Percentiles rank a stretch among this genome's conserved stretches.
Conservation (phyloP, 2,113 vertebrate species). For the Hystrix cristata region DNA sequence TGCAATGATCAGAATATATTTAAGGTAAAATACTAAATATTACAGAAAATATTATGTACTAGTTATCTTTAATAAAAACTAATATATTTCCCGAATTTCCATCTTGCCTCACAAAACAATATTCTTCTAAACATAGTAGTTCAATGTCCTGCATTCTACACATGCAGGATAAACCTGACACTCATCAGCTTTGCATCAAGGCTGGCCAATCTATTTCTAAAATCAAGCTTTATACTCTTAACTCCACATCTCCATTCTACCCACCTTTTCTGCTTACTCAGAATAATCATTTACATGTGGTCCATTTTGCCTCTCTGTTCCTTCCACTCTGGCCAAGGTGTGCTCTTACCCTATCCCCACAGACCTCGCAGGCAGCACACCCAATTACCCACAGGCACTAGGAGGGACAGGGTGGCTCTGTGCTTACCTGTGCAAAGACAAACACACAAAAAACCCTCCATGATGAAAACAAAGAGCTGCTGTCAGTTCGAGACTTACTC, state of each 20-base stretch:
- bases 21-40: conserved; percentile 9
- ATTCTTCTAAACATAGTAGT: conserved; percentile 24
- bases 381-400: not conserved
- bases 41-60: not conserved
- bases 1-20: conserved; percentile 6
- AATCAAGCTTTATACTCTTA: conserved; percentile 1
- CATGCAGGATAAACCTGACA: not conserved
- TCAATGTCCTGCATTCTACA: not conserved
- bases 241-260: not conserved
- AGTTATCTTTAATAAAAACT: conserved; percentile 59
- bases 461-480: not conserved
- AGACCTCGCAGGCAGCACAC: not conserved
- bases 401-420: not conserved
- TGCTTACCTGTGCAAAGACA: not conserved
- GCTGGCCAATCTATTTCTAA: not conserved
- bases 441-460: not conserved
- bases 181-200: not conserved
- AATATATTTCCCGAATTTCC: conserved; percentile 1
- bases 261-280: not conserved
- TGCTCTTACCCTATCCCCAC: not conserved
- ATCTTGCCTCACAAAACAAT: conserved; percentile 47
- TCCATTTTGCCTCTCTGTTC: not conserved
- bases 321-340: not conserved
- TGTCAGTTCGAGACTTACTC: not conserved
- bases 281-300: not conserved